Percentiles rank a stretch among this genome's conserved stretches.
Conservation (phyloP, 2,113 vertebrate genomes). For the Chloroceryle aenea region DNA sequence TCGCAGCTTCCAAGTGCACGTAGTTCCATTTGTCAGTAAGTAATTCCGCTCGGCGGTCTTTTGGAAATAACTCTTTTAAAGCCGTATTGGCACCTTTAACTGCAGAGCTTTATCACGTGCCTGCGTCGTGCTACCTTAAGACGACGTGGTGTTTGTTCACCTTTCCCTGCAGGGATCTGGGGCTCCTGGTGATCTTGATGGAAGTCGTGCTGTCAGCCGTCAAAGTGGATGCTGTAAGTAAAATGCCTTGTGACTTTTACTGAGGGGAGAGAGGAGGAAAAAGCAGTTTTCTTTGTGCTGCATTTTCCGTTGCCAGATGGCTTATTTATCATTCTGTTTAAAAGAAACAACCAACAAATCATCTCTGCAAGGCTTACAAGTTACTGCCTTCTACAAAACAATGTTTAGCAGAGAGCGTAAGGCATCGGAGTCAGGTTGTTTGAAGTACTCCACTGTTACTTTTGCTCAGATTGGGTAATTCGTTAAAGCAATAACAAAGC, state of each 20-base stretch:
- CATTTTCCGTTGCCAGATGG: neutral
- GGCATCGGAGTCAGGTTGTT: neutral
- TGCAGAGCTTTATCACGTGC: neutral
- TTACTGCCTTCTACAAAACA: neutral
- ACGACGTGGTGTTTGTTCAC: neutral
- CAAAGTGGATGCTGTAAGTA: conserved; percentile 59
- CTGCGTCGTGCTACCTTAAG: neutral
- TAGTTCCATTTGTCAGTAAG: conserved; percentile 46
- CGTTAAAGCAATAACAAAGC: neutral
- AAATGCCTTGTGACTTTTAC: neutral
- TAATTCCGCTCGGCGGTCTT: neutral
- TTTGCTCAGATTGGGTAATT: neutral
- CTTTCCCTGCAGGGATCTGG: conserved; percentile 23
- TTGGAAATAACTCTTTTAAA: conserved; percentile 23
- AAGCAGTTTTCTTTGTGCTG: conserved; percentile 22
- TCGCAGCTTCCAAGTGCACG: neutral
- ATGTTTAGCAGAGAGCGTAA: neutral
- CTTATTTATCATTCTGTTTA: neutral
- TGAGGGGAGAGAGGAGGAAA: neutral
- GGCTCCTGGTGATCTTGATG: conserved; percentile 35
- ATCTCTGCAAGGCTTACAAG: neutral
- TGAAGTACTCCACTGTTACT: neutral
- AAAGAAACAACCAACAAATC: conserved; percentile 25
- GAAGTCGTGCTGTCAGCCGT: conserved; percentile 36
- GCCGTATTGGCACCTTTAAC: neutral